These are phyloP conservation scores for Pristionchus arcanus DNA, from an alignment of 2,888 invertebrate species.

Conservation along the genomic window DNA sequence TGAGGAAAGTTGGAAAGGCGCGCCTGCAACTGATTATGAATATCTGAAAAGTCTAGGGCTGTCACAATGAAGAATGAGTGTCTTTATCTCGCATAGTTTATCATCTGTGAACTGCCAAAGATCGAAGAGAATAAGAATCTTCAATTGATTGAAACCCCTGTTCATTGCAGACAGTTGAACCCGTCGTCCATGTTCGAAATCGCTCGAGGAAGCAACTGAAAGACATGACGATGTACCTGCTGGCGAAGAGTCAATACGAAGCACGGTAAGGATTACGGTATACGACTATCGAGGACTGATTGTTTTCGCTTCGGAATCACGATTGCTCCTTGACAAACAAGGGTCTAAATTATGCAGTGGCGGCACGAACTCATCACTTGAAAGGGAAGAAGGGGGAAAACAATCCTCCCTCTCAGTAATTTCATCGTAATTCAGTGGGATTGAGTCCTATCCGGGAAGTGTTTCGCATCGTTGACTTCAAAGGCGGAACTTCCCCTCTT, in stretches of 20 bases:
- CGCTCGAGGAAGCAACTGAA: conserved; percentile 74
- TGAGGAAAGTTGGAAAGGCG: not conserved
- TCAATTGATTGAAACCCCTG: no score
- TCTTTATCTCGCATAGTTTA: no score
- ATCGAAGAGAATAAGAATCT: no score
- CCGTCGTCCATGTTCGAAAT: conserved; percentile 71
- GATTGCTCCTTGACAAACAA: not conserved
- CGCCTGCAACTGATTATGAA: not conserved
- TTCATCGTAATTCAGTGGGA: not conserved
- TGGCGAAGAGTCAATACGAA: conserved; percentile 76
- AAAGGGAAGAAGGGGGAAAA: not conserved
- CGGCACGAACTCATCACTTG: not conserved
- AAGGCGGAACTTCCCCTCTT: not conserved
- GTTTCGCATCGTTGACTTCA: not conserved
- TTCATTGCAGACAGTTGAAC: conserved; percentile 68
- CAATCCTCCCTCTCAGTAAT: not conserved
- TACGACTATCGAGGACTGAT: not conserved
- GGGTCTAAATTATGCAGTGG: not conserved
- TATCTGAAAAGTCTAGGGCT: not conserved
- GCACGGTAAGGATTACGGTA: conserved; percentile 56
- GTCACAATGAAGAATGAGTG: not conserved
- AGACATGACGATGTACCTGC: conserved; percentile 70
- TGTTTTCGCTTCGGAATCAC: not conserved
- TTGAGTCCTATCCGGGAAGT: not conserved
- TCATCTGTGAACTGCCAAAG: no score